Conservation (phyloP, 1,140 invertebrate genomes). For the Luehdorfia chinensis region DNA sequence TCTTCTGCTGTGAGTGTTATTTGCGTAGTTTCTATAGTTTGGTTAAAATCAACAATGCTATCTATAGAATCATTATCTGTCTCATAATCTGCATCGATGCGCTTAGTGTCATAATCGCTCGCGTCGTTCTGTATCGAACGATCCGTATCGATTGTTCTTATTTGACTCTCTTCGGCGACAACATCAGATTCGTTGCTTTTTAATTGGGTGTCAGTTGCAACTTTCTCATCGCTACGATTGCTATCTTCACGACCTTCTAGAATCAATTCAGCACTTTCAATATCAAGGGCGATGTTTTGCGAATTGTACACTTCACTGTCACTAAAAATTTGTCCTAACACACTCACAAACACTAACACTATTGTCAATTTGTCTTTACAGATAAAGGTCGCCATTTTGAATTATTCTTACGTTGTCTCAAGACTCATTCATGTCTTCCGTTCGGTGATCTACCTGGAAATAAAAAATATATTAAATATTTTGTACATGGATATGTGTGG, state of each 20-base stretch:
- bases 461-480: no score
- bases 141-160: neutral
- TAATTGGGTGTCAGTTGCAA: neutral
- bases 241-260: no score
- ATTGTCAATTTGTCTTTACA: conserved; percentile 3
- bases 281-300: neutral
- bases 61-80: conserved; percentile 15
- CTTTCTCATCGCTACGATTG: no score
- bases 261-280: neutral
- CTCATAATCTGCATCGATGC: conserved; percentile 1
- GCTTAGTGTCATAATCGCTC: neutral
- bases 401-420: neutral
- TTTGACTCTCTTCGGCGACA: neutral
- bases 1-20: conserved; percentile 1
- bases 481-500: no score
- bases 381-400: neutral
- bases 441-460: conserved; percentile 5
- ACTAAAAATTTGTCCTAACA: neutral
- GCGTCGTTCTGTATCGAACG: no score
- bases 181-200: no score
- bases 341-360: neutral
- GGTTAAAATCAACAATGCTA: conserved; percentile 6
- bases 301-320: neutral
- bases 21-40: conserved; percentile 13
- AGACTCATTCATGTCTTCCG: neutral